Base-by-base conservation (phyloP, 2,113 vertebrate species). In the Tinamus guttatus region DNA sequence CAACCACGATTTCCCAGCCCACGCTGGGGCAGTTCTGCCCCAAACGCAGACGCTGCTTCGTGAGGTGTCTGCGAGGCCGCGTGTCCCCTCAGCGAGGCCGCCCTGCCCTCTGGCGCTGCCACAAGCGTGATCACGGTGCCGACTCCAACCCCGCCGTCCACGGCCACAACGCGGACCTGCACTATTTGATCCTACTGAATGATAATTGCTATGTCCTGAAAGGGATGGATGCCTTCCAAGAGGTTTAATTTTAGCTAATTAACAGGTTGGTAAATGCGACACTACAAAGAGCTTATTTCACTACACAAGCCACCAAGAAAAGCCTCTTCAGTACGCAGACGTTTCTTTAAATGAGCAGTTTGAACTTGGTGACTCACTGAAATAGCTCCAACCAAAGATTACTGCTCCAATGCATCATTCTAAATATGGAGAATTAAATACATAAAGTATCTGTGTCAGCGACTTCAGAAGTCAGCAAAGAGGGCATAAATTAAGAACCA, bases 231-330 rank as follows among this genome's bases (percentile, higher is more conserved):
- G 19, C 85, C 79, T 88, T 75, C 30, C 56, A 83, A 10, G 43
- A 14, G 76, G 56, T 73, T 95, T 90, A 65, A 92, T 89, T 91
- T 83, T 92, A 93, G 70, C 47, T 90, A 95, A 97, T 81, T 83
- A 95, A 75, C 62, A 92, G 52, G 88, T 58, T 95, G 74, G 70
- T 76, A 92, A 92, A 68, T 22, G 27, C 13, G 38, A 92, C 4
- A 0, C 54, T 81, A 86, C 41, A 64, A 88, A 88, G 76, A 89
- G 60, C 88, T 84, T 38, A 90, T 63, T 87, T 86, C 74, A 81
- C 75, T 52, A 89, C 24, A 38, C 34, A 93, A 78, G 60, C 30
- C 62, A 88, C 58, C 32, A 89, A 86, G 78, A 67, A 92, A 90
- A 90, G 74, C 32, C 27, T 85, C 88, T 81, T 78, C 14, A 5